These are phyloP conservation scores for Caiman crocodilus DNA, from an alignment of 2,797 vertebrate genomes.

Conservation along the genomic window DNA sequence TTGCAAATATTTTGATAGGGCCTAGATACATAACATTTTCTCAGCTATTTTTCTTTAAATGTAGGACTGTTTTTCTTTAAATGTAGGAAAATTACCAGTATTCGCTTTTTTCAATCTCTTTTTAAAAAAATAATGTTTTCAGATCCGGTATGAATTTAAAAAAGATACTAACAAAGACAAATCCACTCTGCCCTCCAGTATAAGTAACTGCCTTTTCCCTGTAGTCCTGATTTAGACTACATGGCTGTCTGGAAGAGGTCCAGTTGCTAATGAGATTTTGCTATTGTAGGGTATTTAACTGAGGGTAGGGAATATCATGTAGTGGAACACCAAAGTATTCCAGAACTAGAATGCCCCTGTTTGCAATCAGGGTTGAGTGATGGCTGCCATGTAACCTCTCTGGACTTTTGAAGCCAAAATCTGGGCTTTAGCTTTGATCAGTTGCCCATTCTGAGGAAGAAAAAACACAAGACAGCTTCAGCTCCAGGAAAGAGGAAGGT, in stretches of 20 bases:
- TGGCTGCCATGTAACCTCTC: not conserved
- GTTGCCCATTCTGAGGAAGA: not conserved
- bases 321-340: not conserved
- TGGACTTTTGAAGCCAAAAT: not conserved
- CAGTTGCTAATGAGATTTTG: fast-evolving
- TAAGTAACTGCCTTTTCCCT: not conserved
- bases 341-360: fast-evolving
- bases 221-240: not conserved
- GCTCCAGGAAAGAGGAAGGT: not conserved
- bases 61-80: not conserved
- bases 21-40: not conserved
- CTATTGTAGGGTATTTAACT: not conserved
- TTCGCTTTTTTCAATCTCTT: not conserved
- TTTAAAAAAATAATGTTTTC: not conserved
- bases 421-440: not conserved
- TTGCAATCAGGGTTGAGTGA: not conserved
- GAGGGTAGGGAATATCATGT: not conserved
- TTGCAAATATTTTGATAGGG: not conserved
- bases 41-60: not conserved
- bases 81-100: not conserved
- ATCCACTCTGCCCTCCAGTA: not conserved
- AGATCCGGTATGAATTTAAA: not conserved
- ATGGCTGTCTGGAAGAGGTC: not conserved
- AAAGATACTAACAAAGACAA: not conserved
- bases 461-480: not conserved